Conservation (phyloP, 2,888 invertebrate species). For the Adelphocoris suturalis region DNA sequence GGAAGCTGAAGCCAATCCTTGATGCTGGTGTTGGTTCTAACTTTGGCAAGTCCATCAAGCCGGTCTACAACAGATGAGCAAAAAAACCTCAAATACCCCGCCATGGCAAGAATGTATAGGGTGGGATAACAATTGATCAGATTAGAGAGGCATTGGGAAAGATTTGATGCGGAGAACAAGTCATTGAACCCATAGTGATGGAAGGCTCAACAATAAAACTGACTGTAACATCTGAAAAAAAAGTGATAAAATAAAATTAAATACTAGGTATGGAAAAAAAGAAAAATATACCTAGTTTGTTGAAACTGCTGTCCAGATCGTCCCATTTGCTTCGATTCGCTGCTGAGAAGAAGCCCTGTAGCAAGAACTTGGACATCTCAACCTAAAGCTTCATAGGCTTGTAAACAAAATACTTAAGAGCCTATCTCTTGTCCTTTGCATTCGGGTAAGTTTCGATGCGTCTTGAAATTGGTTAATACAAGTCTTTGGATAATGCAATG, state of each 20-base stretch:
- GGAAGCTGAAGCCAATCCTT: conserved; percentile 94
- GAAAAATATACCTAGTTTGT: conserved; percentile 85
- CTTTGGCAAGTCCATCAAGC: conserved; percentile 92
- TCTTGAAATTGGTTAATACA: conserved; percentile 16
- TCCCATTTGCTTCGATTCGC: conserved; percentile 89
- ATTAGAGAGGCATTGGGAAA: not conserved
- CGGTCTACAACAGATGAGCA: conserved; percentile 85
- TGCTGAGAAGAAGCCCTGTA: conserved; percentile 75
- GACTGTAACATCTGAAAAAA: conserved; percentile 43
- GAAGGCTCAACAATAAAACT: not conserved
- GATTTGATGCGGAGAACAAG: not conserved
- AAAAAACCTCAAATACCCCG: conserved; percentile 1
- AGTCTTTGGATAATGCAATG: not conserved
- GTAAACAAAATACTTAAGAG: conserved; percentile 53
- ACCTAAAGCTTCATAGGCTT: conserved; percentile 59
- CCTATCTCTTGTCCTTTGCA: conserved; percentile 28
- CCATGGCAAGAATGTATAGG: not conserved
- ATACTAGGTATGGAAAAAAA: conserved; percentile 61
- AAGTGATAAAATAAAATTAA: not conserved
- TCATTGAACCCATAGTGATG: not conserved
- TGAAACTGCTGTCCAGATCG: conserved; percentile 88
- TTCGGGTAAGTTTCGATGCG: not conserved
- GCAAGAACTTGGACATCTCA: conserved; percentile 76
- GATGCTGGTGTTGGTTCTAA: conserved; percentile 87
- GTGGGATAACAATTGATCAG: not conserved